A percentile compares a stretch with the other conserved stretches of the same genome.
phyloP scores from a whole-genome alignment of 2,797 vertebrate genomes.

The Balearica regulorum region DNA sequence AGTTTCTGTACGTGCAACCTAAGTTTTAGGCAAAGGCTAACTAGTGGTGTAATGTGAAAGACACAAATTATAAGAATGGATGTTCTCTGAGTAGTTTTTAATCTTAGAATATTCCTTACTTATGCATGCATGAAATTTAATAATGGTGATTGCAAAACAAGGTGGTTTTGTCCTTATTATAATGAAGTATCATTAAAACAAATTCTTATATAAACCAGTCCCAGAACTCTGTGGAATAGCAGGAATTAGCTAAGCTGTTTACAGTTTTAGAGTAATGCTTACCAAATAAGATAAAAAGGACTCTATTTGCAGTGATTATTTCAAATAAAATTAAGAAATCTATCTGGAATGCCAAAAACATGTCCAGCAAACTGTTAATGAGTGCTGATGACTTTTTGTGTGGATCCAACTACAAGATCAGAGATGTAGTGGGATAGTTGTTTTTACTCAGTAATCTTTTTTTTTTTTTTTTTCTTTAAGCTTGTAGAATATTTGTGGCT shows the following conservation, averaged over 20 bases:
- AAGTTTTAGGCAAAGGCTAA: background rate
- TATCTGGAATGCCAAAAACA: background rate
- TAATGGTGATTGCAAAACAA: background rate
- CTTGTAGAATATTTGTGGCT: background rate
- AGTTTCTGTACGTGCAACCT: background rate
- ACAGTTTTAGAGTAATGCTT: background rate
- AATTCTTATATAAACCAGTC: background rate
- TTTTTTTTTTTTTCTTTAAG: background rate
- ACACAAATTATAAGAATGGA: background rate
- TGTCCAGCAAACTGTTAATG: background rate
- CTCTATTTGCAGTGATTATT: background rate
- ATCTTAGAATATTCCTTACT: background rate
- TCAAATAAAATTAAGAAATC: background rate
- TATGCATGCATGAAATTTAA: background rate
- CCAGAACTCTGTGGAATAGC: background rate
- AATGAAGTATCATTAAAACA: background rate
- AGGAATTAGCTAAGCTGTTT: background rate
- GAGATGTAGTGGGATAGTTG: background rate
- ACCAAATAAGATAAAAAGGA: background rate
- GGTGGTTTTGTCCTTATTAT: background rate
- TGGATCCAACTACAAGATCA: background rate
- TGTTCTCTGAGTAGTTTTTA: background rate
- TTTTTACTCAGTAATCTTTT: background rate
- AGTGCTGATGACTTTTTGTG: background rate
- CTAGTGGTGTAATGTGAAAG: background rate